phyloP scores from a whole-genome alignment of 2,888 invertebrate genomes.

The Ophonus ardosiacus region DNA sequence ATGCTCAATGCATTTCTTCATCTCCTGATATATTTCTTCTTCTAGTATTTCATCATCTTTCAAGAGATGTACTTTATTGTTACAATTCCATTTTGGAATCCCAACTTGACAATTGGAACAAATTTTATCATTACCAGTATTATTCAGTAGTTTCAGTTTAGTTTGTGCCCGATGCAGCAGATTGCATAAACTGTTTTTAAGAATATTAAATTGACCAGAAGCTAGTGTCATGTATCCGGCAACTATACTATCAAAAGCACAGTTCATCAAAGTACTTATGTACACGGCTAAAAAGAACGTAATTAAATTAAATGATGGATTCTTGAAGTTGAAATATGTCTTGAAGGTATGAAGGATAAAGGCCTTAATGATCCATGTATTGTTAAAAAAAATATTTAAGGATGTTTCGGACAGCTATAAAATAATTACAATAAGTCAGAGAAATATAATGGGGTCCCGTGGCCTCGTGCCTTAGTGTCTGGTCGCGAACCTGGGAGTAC shows the following conservation, averaged over 20 bases:
- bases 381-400: too few relatives aligned
- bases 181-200: slow-evolving; percentile 73
- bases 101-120: background rate
- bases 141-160: background rate
- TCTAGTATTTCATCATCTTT: slow-evolving; percentile 25
- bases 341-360: too few relatives aligned
- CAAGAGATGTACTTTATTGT: background rate
- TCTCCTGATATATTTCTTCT: slow-evolving; percentile 64
- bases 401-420: too few relatives aligned
- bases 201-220: slow-evolving; percentile 75
- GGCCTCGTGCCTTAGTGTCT: too few relatives aligned
- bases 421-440: too few relatives aligned
- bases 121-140: background rate
- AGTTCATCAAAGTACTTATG: slow-evolving; percentile 76
- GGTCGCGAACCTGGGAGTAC: too few relatives aligned
- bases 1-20: slow-evolving; percentile 69
- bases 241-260: slow-evolving; percentile 76
- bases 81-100: background rate
- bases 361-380: too few relatives aligned
- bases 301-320: too few relatives aligned
- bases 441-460: too few relatives aligned
- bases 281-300: slow-evolving; percentile 70
- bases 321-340: too few relatives aligned
- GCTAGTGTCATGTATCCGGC: slow-evolving; percentile 76
- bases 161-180: slow-evolving; percentile 58